Conservation (phyloP, 37 sponge, comb jelly and placozoan genomes). For the Ianthella basta region DNA sequence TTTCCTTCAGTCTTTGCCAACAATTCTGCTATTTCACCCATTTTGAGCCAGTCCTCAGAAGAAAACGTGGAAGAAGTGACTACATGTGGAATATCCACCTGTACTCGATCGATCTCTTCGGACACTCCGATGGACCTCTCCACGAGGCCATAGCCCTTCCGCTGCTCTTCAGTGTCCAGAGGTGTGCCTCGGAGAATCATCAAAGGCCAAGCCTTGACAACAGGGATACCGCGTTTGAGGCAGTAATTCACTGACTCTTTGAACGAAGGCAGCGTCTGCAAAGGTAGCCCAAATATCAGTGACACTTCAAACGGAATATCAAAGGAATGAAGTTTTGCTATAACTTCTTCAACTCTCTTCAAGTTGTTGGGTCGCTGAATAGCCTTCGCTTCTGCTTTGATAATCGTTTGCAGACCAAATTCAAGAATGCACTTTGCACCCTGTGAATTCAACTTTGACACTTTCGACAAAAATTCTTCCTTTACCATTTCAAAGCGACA, state of each 20-base stretch:
- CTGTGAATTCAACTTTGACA: neutral
- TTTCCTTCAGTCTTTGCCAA: constrained; percentile 28
- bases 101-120: constrained; percentile 34
- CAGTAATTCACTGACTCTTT: constrained; percentile 37
- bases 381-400: constrained; percentile 13
- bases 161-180: constrained; percentile 20
- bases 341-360: constrained; percentile 27
- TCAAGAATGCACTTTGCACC: constrained; percentile 30
- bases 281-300: constrained; percentile 34
- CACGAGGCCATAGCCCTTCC: neutral
- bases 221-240: constrained; percentile 13
- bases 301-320: constrained; percentile 30
- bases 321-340: neutral
- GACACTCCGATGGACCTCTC: constrained; percentile 33
- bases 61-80: constrained; percentile 29
- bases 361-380: constrained; percentile 32
- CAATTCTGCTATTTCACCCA: constrained; percentile 23
- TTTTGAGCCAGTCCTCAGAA: constrained; percentile 15
- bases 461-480: constrained; percentile 17
- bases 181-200: constrained; percentile 40
- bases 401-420: constrained; percentile 46
- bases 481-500: constrained; percentile 40
- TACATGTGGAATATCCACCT: constrained; percentile 39
- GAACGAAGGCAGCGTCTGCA: constrained; percentile 41
- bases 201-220: constrained; percentile 40